These are phyloP conservation scores for Glossophaga mutica DNA, from an alignment of 2,797 vertebrate species.

Conservation along the genomic window DNA sequence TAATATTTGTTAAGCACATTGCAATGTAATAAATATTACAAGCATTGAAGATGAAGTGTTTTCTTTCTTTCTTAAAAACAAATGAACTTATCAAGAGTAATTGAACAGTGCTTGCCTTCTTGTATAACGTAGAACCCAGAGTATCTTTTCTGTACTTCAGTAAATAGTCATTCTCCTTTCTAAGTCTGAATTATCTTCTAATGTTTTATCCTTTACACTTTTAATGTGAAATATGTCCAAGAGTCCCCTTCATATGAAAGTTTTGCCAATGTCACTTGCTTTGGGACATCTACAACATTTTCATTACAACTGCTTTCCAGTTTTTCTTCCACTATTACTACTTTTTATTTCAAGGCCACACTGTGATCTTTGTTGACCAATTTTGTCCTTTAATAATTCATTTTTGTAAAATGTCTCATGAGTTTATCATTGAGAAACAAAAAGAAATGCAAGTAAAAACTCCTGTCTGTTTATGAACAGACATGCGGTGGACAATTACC, in stretches of 20 bases:
- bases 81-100: not conserved
- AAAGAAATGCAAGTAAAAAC: not conserved
- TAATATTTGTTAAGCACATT: not conserved
- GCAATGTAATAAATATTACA: not conserved
- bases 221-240: not conserved
- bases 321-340: not conserved
- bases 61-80: not conserved
- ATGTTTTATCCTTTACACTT: not conserved
- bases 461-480: not conserved
- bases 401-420: not conserved
- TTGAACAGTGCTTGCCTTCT: not conserved
- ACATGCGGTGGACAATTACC: not conserved
- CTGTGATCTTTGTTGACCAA: not conserved
- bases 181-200: not conserved
- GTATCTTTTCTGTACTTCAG: not conserved
- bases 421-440: not conserved
- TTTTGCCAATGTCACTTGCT: not conserved
- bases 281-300: not conserved
- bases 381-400: not conserved
- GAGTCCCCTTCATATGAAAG: not conserved
- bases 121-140: not conserved
- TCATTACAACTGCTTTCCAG: not conserved
- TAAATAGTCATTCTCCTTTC: not conserved
- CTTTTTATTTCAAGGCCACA: not conserved
- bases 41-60: not conserved